Evolutionary conservation across 2,113 vertebrate species (phyloP).

Genomic region (Rousettus leschenaultii): DNA sequence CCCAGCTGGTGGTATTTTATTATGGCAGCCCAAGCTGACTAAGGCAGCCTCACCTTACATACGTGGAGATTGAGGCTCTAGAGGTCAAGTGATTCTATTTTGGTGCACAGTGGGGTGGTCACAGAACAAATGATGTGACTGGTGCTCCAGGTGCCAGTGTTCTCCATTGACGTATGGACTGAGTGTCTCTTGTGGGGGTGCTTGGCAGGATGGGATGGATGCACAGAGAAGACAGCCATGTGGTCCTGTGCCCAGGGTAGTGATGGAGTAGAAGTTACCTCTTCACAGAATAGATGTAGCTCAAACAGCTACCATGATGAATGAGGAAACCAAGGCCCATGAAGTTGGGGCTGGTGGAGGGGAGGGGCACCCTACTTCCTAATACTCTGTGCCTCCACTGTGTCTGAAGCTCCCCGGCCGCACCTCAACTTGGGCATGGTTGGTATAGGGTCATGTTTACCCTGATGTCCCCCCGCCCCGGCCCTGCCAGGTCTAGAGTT

Average conservation of each 20-base stretch:
- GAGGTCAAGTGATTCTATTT: neutral
- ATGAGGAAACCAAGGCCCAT: neutral
- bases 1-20: neutral
- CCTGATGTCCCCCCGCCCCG: neutral
- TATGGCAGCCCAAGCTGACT: neutral
- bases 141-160: neutral
- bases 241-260: neutral
- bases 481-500: neutral
- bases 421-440: neutral
- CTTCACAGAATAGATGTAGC: neutral
- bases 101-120: neutral
- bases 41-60: neutral
- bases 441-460: slow-evolving; percentile 9
- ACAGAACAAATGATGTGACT: neutral
- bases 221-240: neutral
- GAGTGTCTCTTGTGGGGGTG: neutral
- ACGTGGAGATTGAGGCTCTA: neutral
- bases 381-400: neutral
- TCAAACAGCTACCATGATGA: neutral
- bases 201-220: neutral
- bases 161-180: accelerated
- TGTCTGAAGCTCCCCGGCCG: neutral
- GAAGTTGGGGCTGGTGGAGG: neutral
- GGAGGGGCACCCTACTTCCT: neutral
- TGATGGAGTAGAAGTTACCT: neutral